phyloP scores from a whole-genome alignment of 2,888 invertebrate genomes.

The Sminthurinus aureus region DNA sequence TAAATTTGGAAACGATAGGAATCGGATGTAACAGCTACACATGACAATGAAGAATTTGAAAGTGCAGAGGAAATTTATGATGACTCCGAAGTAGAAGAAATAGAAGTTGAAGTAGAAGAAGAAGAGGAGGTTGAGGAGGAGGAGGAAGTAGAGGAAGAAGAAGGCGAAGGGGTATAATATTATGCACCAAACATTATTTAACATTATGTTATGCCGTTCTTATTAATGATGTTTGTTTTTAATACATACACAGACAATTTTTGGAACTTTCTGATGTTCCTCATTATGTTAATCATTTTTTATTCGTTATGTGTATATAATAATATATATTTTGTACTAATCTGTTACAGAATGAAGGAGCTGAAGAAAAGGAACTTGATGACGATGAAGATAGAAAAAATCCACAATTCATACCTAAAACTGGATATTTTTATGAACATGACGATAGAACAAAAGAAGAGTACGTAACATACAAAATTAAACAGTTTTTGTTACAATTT shows the following conservation, averaged over 20 bases:
- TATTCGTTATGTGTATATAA: background rate
- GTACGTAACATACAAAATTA: conserved; percentile 62
- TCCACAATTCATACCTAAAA: conserved; percentile 96
- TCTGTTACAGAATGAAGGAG: conserved; percentile 15
- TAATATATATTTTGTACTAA: background rate
- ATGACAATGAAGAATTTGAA: conserved; percentile 60
- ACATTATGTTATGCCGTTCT: no score
- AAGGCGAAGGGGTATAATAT: conserved; percentile 57
- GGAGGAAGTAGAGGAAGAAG: conserved; percentile 60
- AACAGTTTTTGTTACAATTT: background rate
- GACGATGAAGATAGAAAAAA: conserved; percentile 94
- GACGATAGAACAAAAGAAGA: conserved; percentile 83
- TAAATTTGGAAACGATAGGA: conserved; percentile 36
- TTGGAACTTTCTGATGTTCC: no score
- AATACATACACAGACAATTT: no score
- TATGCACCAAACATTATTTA: background rate
- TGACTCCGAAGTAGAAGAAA: conserved; percentile 60
- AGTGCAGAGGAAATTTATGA: conserved; percentile 60
- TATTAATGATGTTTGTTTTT: no score
- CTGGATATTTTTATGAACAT: conserved; percentile 96
- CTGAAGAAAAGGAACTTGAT: conserved; percentile 77
- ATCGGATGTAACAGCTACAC: conserved; percentile 43
- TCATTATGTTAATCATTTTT: background rate
- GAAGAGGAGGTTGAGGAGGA: conserved; percentile 57
- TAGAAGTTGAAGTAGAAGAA: conserved; percentile 60